A percentile compares a stretch with the other conserved stretches of the same genome.
These are phyloP conservation scores for Arenaria interpres DNA, from an alignment of 2,113 vertebrate species.

Conservation along the genomic window DNA sequence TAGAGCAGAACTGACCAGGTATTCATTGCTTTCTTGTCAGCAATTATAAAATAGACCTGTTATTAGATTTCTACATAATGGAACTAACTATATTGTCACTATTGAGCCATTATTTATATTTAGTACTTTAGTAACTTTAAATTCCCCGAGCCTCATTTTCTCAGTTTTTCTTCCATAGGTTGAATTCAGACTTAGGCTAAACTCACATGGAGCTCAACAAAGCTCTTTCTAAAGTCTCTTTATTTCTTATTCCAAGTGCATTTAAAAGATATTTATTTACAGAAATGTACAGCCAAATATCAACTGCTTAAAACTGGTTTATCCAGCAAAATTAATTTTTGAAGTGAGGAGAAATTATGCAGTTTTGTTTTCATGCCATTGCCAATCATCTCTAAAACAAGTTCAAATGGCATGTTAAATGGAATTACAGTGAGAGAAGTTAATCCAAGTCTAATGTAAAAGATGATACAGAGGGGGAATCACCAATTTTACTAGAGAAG, in stretches of 20 bases:
- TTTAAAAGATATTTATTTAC: constrained; percentile 56
- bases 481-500: neutral
- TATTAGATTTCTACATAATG: neutral
- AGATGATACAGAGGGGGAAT: neutral
- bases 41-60: neutral
- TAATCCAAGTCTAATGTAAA: neutral
- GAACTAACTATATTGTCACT: neutral
- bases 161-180: neutral
- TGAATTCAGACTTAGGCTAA: neutral
- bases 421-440: neutral
- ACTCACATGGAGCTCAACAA: neutral
- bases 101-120: neutral
- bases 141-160: neutral
- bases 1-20: neutral
- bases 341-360: constrained; percentile 34
- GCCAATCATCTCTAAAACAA: neutral
- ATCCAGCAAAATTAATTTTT: constrained; percentile 21
- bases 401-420: neutral
- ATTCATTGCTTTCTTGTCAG: neutral
- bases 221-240: constrained; percentile 29
- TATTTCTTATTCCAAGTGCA: constrained; percentile 44
- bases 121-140: neutral
- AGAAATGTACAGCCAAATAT: neutral
- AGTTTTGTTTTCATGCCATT: neutral
- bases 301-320: constrained; percentile 30